These are phyloP conservation scores for Ceriagrion tenellum DNA, from an alignment of 2,888 invertebrate species.

Conservation along the genomic window DNA sequence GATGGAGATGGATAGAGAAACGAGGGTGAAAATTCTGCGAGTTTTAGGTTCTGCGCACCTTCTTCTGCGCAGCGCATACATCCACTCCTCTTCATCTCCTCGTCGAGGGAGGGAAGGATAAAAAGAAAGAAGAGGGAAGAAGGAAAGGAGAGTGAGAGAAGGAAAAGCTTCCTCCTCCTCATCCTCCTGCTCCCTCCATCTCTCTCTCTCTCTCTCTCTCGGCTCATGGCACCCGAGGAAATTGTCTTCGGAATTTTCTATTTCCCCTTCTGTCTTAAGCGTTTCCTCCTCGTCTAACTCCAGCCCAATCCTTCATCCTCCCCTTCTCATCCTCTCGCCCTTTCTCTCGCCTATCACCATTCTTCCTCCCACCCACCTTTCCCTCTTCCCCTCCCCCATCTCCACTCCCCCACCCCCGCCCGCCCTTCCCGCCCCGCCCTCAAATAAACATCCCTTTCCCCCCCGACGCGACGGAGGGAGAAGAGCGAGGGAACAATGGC, in stretches of 20 bases:
- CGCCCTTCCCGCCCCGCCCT: background rate
- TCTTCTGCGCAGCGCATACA: slow-evolving; percentile 73
- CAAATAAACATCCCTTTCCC: slow-evolving; percentile 17
- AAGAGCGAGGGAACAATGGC: background rate
- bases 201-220: slow-evolving; percentile 69
- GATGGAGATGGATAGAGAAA: too few species aligned
- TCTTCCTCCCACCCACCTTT: too few species aligned
- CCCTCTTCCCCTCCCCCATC: slow-evolving; percentile 69
- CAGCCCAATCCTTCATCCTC: slow-evolving; percentile 60
- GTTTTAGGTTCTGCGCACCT: slow-evolving; percentile 73
- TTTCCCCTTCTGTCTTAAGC: slow-evolving; percentile 65
- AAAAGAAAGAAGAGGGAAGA: slow-evolving; percentile 71
- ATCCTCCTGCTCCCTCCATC: too few species aligned
- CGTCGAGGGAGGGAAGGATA: slow-evolving; percentile 73
- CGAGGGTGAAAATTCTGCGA: too few species aligned
- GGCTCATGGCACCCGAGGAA: slow-evolving; percentile 69
- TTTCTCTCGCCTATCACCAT: slow-evolving; percentile 69
- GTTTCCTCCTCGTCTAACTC: slow-evolving; percentile 56
- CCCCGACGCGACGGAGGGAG: too few species aligned
- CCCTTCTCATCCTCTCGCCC: slow-evolving; percentile 67
- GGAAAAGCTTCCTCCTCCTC: background rate
- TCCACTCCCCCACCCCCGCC: slow-evolving; percentile 70
- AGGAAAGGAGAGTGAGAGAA: slow-evolving; percentile 72
- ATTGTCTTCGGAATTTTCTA: slow-evolving; percentile 64
- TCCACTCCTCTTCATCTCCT: background rate